These are phyloP conservation scores for Medauroidea extradentata DNA, from an alignment of 1,140 invertebrate species.

Conservation along the genomic window DNA sequence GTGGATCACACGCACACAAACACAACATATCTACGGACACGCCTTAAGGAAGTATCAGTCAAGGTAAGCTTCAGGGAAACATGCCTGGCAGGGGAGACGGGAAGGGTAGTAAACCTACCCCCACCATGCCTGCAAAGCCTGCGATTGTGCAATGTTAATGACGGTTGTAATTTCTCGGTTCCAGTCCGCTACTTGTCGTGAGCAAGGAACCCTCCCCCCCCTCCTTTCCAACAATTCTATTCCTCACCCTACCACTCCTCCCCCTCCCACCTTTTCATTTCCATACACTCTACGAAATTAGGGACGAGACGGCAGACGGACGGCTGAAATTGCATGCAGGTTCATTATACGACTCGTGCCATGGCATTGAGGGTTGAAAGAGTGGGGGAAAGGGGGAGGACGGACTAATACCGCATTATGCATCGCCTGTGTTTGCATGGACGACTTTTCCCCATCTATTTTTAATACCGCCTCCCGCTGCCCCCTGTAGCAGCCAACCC, in stretches of 20 bases:
- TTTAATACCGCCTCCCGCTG: background rate
- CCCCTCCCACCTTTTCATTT: background rate
- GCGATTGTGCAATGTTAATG: no score
- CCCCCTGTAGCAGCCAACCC: background rate
- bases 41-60: no score
- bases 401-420: constrained; percentile 1
- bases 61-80: no score
- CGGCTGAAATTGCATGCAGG: constrained; percentile 4
- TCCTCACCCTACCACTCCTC: background rate
- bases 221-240: background rate
- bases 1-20: no score
- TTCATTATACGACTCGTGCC: background rate
- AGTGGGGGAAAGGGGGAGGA: background rate
- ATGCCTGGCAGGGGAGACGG: no score
- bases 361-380: no score
- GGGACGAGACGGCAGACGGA: constrained; percentile 2
- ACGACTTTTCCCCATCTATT: background rate
- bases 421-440: background rate
- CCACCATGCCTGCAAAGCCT: no score
- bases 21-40: no score
- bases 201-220: background rate
- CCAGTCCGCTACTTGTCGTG: no score
- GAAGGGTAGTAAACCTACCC: no score
- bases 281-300: constrained; percentile 11
- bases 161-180: no score